phyloP scores from a whole-genome alignment of 2,888 invertebrate genomes.

The Sinohyriopsis cumingii region DNA sequence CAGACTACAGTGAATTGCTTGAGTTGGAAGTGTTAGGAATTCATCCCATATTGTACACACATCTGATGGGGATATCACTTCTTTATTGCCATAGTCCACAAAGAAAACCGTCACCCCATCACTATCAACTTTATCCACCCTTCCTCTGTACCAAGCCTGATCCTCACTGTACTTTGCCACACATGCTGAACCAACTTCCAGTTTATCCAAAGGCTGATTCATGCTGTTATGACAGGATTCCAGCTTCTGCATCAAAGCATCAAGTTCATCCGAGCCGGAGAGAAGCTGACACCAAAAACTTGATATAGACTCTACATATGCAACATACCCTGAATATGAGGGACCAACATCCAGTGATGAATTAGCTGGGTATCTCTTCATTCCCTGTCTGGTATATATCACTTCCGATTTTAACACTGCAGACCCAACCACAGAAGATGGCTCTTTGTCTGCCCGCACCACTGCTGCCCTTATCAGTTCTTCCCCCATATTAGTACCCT shows the following conservation, averaged over 20 bases:
- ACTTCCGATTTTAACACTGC: neutral
- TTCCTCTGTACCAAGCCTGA: conserved; percentile 63
- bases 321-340: conserved; percentile 37
- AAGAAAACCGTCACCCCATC: conserved; percentile 57
- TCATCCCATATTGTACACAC: conserved; percentile 47
- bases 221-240: conserved; percentile 35
- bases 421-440: conserved; percentile 4
- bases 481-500: conserved; percentile 42
- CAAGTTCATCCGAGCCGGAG: conserved; percentile 28
- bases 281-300: conserved; percentile 56
- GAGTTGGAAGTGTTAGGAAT: conserved; percentile 46
- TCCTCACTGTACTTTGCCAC: conserved; percentile 61
- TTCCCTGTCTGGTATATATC: neutral
- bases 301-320: conserved; percentile 48
- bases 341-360: conserved; percentile 18
- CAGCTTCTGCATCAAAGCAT: conserved; percentile 47
- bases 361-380: conserved; percentile 11
- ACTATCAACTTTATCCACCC: conserved; percentile 33
- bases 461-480: conserved; percentile 51
- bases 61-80: conserved; percentile 37
- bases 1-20: conserved; percentile 56
- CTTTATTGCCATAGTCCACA: conserved; percentile 68
- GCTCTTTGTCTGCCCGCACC: conserved; percentile 30
- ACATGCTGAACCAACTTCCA: conserved; percentile 41
- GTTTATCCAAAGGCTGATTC: conserved; percentile 6